Evolutionary conservation across 2,113 vertebrate species (phyloP).

Genomic region (Oreotrochilus melanogaster): DNA sequence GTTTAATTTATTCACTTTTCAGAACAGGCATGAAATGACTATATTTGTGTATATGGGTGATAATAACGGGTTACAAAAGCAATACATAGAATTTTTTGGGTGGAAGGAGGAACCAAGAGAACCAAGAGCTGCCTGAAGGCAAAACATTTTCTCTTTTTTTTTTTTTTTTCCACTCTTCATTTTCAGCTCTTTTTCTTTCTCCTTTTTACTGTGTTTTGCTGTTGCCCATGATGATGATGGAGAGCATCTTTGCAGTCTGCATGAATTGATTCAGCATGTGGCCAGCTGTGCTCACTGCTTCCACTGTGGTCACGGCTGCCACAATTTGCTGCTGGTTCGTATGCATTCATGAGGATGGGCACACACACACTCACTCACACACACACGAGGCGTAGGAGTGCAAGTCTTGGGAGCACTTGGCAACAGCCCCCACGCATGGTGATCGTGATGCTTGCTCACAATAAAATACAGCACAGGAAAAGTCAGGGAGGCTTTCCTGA

Average conservation of each 20-base stretch:
- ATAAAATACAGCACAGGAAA: background rate
- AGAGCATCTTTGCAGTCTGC: background rate
- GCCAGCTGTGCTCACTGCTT: fast-evolving
- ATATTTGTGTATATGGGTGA: background rate
- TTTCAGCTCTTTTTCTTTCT: background rate
- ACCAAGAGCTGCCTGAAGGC: background rate
- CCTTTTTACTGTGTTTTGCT: background rate
- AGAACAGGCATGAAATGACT: background rate
- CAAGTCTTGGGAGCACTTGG: background rate
- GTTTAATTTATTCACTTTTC: background rate
- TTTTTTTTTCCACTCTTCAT: background rate
- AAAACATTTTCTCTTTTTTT: background rate
- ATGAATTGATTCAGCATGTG: background rate
- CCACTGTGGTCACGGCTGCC: background rate
- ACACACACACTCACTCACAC: too few species aligned
- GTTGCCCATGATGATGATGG: background rate
- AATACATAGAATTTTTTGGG: background rate
- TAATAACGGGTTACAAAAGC: slow-evolving; percentile 6
- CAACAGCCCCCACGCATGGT: background rate
- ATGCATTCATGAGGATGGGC: fast-evolving
- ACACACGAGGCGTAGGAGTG: background rate
- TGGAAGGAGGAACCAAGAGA: slow-evolving; percentile 23
- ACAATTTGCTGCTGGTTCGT: background rate
- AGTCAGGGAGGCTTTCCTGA: background rate
- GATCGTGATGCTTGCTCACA: background rate